Evolutionary conservation across 1,140 invertebrate genomes (phyloP), one percentile per base, ranked within the genome.

Genomic region (Carposina sasakii): DNA sequence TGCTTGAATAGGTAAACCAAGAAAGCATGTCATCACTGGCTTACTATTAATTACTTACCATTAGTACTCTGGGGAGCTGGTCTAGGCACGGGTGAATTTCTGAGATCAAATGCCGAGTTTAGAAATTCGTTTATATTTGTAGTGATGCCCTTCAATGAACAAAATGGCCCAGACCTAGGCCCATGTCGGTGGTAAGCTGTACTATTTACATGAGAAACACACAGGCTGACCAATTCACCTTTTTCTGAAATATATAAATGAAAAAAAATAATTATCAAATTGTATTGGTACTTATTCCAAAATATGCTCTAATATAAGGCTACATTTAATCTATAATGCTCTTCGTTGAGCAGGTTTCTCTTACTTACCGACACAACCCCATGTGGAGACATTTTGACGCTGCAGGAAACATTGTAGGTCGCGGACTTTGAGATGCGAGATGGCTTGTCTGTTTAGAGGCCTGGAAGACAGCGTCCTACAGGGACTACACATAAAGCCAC

Each of bases 321-420:
- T n/a, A n/a, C n/a, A n/a, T n/a, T n/a, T n/a, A n/a, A n/a, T n/a
- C n/a, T n/a, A n/a, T n/a, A n/a, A n/a, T n/a, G n/a, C n/a, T n/a
- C n/a, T n/a, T n/a, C n/a, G n/a, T n/a, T n/a, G n/a, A n/a, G n/a
- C n/a, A n/a, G n/a, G n/a, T n/a, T n/a, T n/a, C n/a, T n/a, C n/a
- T n/a, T 3, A 69, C 86, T 75, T 81, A 91, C 90, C 90, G 52
- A 92, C 85, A 59, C 90, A 91, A 55, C 90, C 90, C 62, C 87
- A 81, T n/a, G 90, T 89, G 22, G 90, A 90, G 50, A 92, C 86
- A 58, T 90, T 90, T 51, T 91, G 91, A 12, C 89, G 88, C 55
- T 89, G 85, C 22, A 92, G 78, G 76, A 90, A 92, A 54, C 88
- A 89, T 63, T 90, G 88, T 36, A 92, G 72, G 74, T 92, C 90